Conservation (phyloP, 2,888 invertebrate species). For the Cephus nigrinus region DNA sequence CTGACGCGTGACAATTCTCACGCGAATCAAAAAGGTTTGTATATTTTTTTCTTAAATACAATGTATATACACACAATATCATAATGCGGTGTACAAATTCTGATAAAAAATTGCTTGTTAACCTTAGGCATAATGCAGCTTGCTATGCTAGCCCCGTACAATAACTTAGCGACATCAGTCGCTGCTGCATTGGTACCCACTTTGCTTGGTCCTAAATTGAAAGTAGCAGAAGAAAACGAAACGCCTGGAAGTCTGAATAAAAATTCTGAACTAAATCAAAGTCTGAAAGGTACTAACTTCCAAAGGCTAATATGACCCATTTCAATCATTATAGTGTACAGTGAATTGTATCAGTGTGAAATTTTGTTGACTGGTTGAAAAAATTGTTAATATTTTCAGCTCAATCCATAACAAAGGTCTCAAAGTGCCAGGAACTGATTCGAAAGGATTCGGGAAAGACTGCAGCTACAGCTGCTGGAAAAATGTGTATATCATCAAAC, state of each 20-base stretch:
- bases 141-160: slow-evolving; percentile 69
- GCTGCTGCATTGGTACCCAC: slow-evolving; percentile 69
- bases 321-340: neutral
- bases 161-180: slow-evolving; percentile 68
- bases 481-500: neutral
- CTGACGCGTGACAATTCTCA: slow-evolving; percentile 61
- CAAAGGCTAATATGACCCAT: neutral
- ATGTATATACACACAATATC: neutral
- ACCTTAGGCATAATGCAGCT: slow-evolving; percentile 68
- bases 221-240: slow-evolving; percentile 63
- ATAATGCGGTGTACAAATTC: neutral
- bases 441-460: slow-evolving; percentile 8
- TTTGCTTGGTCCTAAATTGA: slow-evolving; percentile 64
- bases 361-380: neutral
- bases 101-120: neutral
- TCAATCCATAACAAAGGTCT: slow-evolving; percentile 9
- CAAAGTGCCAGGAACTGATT: slow-evolving; percentile 10
- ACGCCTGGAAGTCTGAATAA: slow-evolving; percentile 60
- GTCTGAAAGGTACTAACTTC: slow-evolving; percentile 31
- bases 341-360: neutral
- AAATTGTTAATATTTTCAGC: slow-evolving; percentile 5
- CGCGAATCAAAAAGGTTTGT: slow-evolving; percentile 64
- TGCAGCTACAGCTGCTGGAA: neutral
- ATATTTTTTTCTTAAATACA: neutral
- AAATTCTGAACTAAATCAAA: slow-evolving; percentile 32